phyloP scores from a whole-genome alignment of 2,113 vertebrate genomes.

The Argyrosomus japonicus region DNA sequence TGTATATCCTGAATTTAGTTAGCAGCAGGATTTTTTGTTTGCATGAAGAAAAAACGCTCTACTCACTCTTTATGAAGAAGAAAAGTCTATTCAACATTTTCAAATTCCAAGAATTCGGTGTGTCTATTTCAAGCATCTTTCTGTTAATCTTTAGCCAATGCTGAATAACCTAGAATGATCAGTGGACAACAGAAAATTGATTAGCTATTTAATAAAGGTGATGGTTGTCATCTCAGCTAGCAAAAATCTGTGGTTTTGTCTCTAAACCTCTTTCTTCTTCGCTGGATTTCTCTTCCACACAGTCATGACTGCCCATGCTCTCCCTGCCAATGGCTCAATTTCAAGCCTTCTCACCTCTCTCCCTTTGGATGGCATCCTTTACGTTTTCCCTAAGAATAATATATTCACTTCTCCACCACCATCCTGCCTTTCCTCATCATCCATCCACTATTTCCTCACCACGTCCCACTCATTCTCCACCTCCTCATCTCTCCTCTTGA shows the following conservation, averaged over 20 bases:
- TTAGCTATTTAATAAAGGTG: slow-evolving; percentile 1
- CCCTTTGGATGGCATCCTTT: background rate
- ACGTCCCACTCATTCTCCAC: slow-evolving; percentile 16
- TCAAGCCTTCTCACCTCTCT: background rate
- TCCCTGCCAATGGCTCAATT: slow-evolving; percentile 14
- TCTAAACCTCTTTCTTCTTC: background rate
- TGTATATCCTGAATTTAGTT: background rate
- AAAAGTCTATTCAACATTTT: background rate
- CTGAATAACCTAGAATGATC: background rate
- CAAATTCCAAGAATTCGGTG: background rate
- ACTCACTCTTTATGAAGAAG: background rate
- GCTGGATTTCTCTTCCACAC: background rate
- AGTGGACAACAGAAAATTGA: background rate
- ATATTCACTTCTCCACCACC: slow-evolving; percentile 11
- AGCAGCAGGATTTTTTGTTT: background rate
- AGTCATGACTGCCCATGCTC: background rate
- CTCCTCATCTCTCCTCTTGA: slow-evolving; percentile 32
- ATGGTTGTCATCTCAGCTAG: background rate
- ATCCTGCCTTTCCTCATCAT: slow-evolving; percentile 11
- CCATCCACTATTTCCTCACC: slow-evolving; percentile 24
- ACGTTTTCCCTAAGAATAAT: slow-evolving; percentile 11
- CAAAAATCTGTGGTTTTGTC: background rate
- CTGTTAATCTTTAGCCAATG: background rate
- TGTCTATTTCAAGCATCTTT: background rate
- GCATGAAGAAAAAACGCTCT: background rate